Evolutionary conservation across 37 sponge, comb jelly and placozoan species (phyloP).

Genomic region (Halichondria panicea): DNA sequence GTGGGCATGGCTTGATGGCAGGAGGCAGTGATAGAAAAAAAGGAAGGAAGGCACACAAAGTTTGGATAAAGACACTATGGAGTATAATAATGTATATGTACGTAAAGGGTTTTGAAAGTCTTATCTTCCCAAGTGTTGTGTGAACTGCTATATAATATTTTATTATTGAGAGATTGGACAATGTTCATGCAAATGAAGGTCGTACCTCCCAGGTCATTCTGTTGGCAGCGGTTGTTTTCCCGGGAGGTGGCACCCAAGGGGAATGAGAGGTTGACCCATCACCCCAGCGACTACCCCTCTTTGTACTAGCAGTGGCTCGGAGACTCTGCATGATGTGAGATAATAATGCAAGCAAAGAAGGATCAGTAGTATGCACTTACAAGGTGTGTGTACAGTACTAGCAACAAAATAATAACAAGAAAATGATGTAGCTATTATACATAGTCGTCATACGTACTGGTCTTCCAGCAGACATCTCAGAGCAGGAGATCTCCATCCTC

Average conservation of each 20-base stretch:
- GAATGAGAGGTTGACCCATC: slow-evolving; percentile 30
- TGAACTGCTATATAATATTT: too few species aligned
- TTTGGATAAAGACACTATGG: too few species aligned
- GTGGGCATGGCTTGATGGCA: too few species aligned
- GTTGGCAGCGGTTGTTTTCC: not conserved
- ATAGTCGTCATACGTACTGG: slow-evolving; percentile 53
- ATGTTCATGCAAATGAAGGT: too few species aligned
- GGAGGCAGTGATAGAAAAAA: not conserved
- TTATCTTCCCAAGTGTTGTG: too few species aligned
- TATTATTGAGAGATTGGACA: too few species aligned
- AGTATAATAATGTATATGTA: too few species aligned
- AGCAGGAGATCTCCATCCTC: slow-evolving; percentile 19
- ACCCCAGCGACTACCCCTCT: not conserved
- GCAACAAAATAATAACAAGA: not conserved
- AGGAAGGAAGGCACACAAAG: not conserved
- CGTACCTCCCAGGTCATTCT: slow-evolving; percentile 71
- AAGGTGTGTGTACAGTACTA: not conserved
- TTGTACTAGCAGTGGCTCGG: not conserved
- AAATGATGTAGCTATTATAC: too few species aligned
- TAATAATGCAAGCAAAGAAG: not conserved
- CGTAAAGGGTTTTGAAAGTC: too few species aligned
- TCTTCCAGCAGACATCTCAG: slow-evolving; percentile 67
- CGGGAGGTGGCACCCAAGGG: slow-evolving; percentile 80
- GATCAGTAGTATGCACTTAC: not conserved
- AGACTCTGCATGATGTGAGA: not conserved